Evolutionary conservation across 2,888 invertebrate genomes (phyloP).

Genomic region (Rotaria socialis): DNA sequence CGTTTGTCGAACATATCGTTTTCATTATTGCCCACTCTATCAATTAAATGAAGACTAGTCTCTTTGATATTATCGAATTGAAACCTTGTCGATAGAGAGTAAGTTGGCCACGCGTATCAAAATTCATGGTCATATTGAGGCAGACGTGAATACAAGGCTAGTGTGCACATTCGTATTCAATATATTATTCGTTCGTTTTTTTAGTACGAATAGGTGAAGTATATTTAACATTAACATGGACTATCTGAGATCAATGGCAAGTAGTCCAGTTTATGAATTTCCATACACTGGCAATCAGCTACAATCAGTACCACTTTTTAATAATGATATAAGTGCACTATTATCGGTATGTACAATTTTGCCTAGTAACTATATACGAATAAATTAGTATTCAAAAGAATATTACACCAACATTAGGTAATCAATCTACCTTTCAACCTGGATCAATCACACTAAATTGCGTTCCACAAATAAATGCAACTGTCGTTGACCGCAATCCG

Average conservation of each 20-base stretch:
- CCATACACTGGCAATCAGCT: background rate
- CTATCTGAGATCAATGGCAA: background rate
- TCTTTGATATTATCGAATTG: background rate
- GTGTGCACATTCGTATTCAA: background rate
- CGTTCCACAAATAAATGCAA: background rate
- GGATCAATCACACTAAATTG: background rate
- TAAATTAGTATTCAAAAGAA: background rate
- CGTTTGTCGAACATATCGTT: background rate
- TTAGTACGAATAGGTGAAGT: background rate
- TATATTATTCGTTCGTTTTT: background rate
- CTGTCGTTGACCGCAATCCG: background rate
- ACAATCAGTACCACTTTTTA: background rate
- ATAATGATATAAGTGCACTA: background rate
- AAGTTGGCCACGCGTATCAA: background rate
- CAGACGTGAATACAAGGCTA: background rate
- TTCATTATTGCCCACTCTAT: background rate
- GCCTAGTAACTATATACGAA: background rate
- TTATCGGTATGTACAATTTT: background rate
- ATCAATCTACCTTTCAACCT: background rate
- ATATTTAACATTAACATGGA: background rate
- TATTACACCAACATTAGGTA: background rate
- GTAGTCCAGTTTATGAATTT: background rate
- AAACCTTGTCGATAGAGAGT: background rate
- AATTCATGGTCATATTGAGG: background rate
- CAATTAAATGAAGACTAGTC: background rate